These are phyloP conservation scores for Eutolmus rufibarbis DNA, from an alignment of 2,888 invertebrate genomes.

Conservation along the genomic window DNA sequence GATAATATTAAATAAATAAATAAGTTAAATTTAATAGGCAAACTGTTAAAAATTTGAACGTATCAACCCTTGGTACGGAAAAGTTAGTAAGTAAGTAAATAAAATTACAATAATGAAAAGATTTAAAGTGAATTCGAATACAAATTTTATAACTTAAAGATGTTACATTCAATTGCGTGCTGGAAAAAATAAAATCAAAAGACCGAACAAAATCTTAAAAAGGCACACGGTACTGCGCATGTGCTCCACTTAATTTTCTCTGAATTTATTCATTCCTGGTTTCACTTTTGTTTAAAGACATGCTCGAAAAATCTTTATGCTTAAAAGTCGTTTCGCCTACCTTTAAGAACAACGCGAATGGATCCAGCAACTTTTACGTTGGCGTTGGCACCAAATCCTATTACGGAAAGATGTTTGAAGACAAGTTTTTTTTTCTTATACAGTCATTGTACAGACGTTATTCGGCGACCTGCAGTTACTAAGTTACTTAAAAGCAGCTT, in stretches of 20 bases:
- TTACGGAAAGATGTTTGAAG: conserved; percentile 18
- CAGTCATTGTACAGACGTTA: not conserved
- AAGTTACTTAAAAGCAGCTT: not conserved
- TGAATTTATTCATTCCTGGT: not conserved
- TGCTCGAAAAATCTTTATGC: not conserved
- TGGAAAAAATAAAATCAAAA: not conserved
- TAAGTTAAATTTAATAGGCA: no score
- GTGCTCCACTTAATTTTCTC: not conserved
- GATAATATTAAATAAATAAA: no score
- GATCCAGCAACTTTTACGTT: conserved; percentile 18
- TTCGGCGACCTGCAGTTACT: not conserved
- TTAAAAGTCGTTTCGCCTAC: not conserved
- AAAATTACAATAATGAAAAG: not conserved
- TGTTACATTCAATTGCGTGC: not conserved
- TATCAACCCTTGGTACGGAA: not conserved
- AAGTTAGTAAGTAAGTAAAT: no score
- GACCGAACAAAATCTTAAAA: not conserved
- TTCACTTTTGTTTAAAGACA: not conserved
- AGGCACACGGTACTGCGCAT: not conserved
- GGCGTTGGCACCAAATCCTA: conserved; percentile 23
- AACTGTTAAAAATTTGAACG: not conserved
- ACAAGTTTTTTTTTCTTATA: conserved; percentile 9
- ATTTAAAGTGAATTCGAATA: not conserved
- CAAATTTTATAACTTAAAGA: not conserved
- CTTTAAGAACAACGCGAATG: not conserved